A percentile compares a stretch with the other conserved stretches of the same genome.
These are phyloP conservation scores for Parelbella ahira DNA, from an alignment of 2,888 invertebrate species.

Conservation along the genomic window DNA sequence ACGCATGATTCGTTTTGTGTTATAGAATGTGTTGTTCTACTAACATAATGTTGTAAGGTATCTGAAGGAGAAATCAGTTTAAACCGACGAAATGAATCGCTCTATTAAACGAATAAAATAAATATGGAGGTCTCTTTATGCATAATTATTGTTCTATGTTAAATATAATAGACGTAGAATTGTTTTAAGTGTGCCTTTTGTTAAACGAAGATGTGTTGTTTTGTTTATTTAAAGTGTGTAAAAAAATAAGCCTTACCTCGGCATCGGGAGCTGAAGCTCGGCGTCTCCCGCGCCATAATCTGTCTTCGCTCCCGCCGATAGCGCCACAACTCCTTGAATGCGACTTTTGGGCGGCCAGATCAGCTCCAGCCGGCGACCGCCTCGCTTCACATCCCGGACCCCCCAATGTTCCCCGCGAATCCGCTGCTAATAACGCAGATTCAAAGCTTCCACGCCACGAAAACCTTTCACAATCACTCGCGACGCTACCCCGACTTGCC, in stretches of 20 bases:
- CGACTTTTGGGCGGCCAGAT: slow-evolving; percentile 89
- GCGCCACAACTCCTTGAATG: slow-evolving; percentile 92
- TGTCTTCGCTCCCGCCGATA: slow-evolving; percentile 86
- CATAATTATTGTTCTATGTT: too few relatives aligned
- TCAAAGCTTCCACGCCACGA: slow-evolving; percentile 96
- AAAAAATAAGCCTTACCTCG: slow-evolving; percentile 56
- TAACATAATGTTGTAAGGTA: slow-evolving; percentile 2
- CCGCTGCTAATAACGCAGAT: slow-evolving; percentile 92
- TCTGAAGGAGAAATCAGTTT: slow-evolving; percentile 14
- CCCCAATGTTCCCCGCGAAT: slow-evolving; percentile 89
- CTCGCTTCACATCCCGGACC: slow-evolving; percentile 89
- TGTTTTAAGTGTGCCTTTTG: too few relatives aligned
- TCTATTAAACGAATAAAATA: too few relatives aligned
- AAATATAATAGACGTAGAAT: too few relatives aligned
- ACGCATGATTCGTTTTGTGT: slow-evolving; percentile 22
- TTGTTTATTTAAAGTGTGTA: neutral
- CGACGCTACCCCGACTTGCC: slow-evolving; percentile 82
- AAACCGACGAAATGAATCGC: slow-evolving; percentile 3
- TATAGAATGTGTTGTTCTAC: slow-evolving; percentile 22
- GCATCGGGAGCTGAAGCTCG: slow-evolving; percentile 72
- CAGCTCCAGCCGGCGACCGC: slow-evolving; percentile 90
- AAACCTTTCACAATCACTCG: slow-evolving; percentile 93
- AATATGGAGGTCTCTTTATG: too few relatives aligned
- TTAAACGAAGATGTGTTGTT: neutral
- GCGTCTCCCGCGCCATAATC: slow-evolving; percentile 69